Evolutionary conservation across 2,888 invertebrate species (phyloP), one percentile per base, ranked within the genome.

Genomic region (Atrina japonica): DNA sequence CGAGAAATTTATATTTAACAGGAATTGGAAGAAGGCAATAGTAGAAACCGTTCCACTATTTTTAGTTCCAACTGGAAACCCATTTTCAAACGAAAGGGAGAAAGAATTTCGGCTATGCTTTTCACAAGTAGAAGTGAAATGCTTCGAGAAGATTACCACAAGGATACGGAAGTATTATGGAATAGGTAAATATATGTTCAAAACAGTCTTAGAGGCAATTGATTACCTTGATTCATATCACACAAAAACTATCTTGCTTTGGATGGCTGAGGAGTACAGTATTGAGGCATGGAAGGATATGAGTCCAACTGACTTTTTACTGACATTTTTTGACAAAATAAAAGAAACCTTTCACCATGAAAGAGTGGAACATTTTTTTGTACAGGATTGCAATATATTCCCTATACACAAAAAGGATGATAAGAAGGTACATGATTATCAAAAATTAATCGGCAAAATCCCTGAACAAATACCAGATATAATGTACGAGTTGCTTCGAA

Each of bases 31-130:
- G 27, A 41, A 53, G 7, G 5, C 27, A 35, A 58, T 66, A 0
- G 25, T 53, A 6, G 18, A 63, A 14, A 21, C 18, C 5, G 58
- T 64, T 14, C 58, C 70, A 3, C 30, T 74, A 3, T 74, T 61
- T 55, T n/a, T 74, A 1, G 73, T 74, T 5, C 66, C 73, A 11
- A 70, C 73, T 3, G 73, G 73, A 18, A 70, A 74, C 29, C 63
- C 66, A 18, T 11, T 35, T 14, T 70, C 73, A 9, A 21, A 1
- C 2, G 18, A 66, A 9, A 50, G 35, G 43, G 30, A 52, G 0
- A 23, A 21, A 1, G 66, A 74, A 27, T 74, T 66, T 35, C 47
- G 73, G 23, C 35, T 74, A 9, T 74, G 70, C n/a, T 74, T 70
- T 45, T 70, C 70, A 14, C 56, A 70, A 45, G 61, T 67, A 11